Evolutionary conservation across 2,113 vertebrate genomes (phyloP).

Genomic region (Oriolus oriolus): DNA sequence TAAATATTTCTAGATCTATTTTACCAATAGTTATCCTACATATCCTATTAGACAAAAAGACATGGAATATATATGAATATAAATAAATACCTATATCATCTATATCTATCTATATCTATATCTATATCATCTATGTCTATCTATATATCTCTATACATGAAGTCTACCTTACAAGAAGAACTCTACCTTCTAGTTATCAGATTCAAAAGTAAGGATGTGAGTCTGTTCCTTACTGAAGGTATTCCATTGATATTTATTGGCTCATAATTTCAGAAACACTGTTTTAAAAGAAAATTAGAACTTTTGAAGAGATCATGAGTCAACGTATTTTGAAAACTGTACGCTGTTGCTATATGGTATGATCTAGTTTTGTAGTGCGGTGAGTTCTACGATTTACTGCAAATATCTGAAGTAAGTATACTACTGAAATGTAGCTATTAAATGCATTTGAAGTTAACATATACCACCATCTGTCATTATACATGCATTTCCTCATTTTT

Average conservation of each 20-base stretch:
- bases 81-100: background rate
- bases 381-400: background rate
- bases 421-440: background rate
- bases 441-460: background rate
- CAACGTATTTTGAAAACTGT: background rate
- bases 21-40: background rate
- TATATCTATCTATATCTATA: background rate
- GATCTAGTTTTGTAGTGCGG: background rate
- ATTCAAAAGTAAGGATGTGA: background rate
- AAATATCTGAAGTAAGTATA: background rate
- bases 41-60: background rate
- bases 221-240: background rate
- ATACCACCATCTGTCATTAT: background rate
- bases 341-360: background rate
- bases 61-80: background rate
- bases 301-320: background rate
- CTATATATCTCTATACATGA: background rate
- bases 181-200: fast-evolving
- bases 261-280: background rate
- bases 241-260: background rate
- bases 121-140: background rate
- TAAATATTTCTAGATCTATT: background rate
- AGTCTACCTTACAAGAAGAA: background rate
- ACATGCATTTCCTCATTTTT: background rate
- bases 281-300: background rate